Evolutionary conservation across 2,888 invertebrate genomes (phyloP).

Genomic region (Peribatodes rhomboidaria): DNA sequence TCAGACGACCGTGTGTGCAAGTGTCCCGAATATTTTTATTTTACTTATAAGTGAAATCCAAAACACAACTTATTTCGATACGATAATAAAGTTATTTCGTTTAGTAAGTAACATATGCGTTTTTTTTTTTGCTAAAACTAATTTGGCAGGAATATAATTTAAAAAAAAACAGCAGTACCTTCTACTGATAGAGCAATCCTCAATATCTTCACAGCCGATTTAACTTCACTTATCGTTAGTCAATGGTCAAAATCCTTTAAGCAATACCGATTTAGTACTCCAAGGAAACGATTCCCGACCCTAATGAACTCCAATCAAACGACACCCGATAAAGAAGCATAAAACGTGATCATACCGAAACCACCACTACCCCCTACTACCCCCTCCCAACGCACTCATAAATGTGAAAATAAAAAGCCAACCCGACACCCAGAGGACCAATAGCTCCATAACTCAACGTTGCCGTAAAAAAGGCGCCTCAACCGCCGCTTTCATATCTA

Average conservation of each 20-base stretch:
- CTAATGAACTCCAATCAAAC: conserved; percentile 25
- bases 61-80: no score
- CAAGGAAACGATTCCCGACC: conserved; percentile 4
- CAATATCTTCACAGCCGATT: no score
- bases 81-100: no score
- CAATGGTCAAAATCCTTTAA: neutral
- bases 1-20: no score
- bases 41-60: no score
- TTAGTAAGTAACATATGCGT: no score
- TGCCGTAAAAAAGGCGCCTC: conserved; percentile 26
- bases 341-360: conserved; percentile 27
- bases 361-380: neutral
- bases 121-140: no score
- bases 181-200: no score
- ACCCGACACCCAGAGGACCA: conserved; percentile 28
- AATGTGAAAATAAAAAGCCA: conserved; percentile 30
- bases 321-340: conserved; percentile 24
- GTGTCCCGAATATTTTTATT: no score
- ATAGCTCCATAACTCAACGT: conserved; percentile 31
- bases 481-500: conserved; percentile 4
- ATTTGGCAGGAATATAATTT: no score
- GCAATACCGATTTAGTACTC: neutral
- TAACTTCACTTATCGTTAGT: no score
- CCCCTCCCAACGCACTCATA: conserved; percentile 3
- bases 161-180: no score